Evolutionary conservation across 2,888 invertebrate genomes (phyloP).

Genomic region (Mellilla xanthometata): DNA sequence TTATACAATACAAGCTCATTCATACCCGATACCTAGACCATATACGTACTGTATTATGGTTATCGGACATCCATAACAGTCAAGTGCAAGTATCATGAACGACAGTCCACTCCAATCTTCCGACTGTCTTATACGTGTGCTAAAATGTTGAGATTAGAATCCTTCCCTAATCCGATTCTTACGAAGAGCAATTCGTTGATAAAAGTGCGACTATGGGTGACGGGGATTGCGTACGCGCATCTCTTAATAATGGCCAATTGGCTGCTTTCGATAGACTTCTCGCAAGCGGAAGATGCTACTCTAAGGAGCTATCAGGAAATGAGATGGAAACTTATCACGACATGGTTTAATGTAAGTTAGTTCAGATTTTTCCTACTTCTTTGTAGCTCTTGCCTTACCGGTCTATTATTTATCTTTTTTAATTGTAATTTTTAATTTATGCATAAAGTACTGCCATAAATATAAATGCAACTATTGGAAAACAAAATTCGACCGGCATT

Average conservation of each 20-base stretch:
- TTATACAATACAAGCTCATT: conserved; percentile 5
- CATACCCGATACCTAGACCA: conserved; percentile 20
- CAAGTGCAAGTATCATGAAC: conserved; percentile 16
- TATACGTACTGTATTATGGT: conserved; percentile 31
- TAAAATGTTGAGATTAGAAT: conserved; percentile 41
- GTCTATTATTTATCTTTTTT: too few relatives aligned
- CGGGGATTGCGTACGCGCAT: conserved; percentile 44
- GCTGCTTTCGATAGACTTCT: conserved; percentile 56
- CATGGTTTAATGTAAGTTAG: conserved; percentile 74
- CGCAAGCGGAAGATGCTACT: conserved; percentile 48
- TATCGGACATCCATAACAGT: conserved; percentile 27
- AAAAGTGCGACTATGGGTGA: conserved; percentile 56
- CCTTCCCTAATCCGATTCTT: conserved; percentile 35
- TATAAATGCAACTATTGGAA: too few relatives aligned
- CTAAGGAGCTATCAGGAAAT: conserved; percentile 50
- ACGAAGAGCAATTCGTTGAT: conserved; percentile 44
- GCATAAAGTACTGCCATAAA: too few relatives aligned
- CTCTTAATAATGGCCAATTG: conserved; percentile 42
- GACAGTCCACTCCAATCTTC: conserved; percentile 13
- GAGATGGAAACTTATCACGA: conserved; percentile 64
- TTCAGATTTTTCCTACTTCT: neutral
- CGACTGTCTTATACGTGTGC: conserved; percentile 14
- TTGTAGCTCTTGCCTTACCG: too few relatives aligned
- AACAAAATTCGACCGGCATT: too few relatives aligned
- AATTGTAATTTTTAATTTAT: too few relatives aligned